Base-by-base conservation (phyloP, 1,140 invertebrate genomes). In the Drosophila sp. region DNA sequence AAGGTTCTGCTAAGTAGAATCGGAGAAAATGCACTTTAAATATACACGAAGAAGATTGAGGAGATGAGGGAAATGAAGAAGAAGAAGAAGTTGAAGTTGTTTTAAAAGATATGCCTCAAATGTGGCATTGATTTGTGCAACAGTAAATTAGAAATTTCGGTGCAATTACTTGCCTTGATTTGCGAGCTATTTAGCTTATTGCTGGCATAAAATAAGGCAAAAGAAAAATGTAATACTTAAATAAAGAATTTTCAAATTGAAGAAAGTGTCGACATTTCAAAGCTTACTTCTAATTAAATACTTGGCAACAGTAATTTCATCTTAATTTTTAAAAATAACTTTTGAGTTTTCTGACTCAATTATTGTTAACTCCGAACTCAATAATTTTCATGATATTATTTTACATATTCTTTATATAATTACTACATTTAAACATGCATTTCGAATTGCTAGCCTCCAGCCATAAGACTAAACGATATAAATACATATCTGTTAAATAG, bases 1-100 rank as follows among this genome's bases (percentile, higher is more conserved):
- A 83, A 83, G 80, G 76, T 79, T 84, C 65, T 79, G 41, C 25
- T 58, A 40, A 41, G 21, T 50, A 48, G 63, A 72, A 53, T 58
- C 45, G 16, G 53, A n/a, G 48, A 67, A 72, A 72, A 59, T 58
- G 45, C 54, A 46, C 70, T 51, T 40, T 16, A 65, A 43, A 25
- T 32, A 53, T 7, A 48, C 29, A 13, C 7, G 25, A 16, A 6
- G 40, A 18, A 7, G 7, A 6, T 9, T n/a, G n/a, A 11, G 38
- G 1, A 18, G 3, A 25, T 11, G 5, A 34, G 2, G 11, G n/a
- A 57, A 11, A 13, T n/a, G 32, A 4, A 11, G n/a, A n/a, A 57
- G 53, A 41, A 57, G 21, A 6, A 11, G 16, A 41, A 36, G 29
- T n/a, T n/a, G n/a, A 46, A 34, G 27, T 48, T 13, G 45, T 16